Base-by-base conservation (phyloP, 2,888 invertebrate genomes). In the Cheilosia impressa region DNA sequence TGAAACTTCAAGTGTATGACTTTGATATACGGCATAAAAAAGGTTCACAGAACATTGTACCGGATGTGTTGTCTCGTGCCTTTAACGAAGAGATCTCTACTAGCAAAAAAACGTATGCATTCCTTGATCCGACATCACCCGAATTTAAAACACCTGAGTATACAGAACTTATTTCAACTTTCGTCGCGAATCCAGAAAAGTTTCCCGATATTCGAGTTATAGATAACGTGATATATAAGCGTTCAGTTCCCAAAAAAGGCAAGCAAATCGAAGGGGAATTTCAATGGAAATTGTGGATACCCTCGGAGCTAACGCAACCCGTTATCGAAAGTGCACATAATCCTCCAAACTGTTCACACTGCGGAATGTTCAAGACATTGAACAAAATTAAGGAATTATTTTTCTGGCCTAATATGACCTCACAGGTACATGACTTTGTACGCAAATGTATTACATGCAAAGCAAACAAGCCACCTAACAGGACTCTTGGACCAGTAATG, bases 401-500 rank as follows among this genome's bases (percentile, higher is more conserved):
- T 43, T 43, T 3, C 6, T 43, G 43, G 43, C 43, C 43, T 15
- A 43, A 43, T 5, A 43, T 43, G 43, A 43, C 43, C 15, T 43
- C n/a, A n/a, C 43, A 43, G 43, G 43, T 43, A 6, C 43, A 31
- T 9, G 31, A 31, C 31, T 31, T 31, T 31, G 31, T 65, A 1
- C 17, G 24, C 0, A 7, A 65, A 1, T 65, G 65, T 65, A 1
- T 4, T 1, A 19, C 15, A 0, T 66, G 65, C 5, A 66, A 66
- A 53, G 53, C 41, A 6, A 66, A 38, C 7, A 52, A 66, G 6
- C 17, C 52, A 17, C 6, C 66, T 4, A 66, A 66, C 17, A 3
- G 2, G n/a, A 66, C 41, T 1, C 4, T 66, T 1, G 22, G 41
- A 66, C 66, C 66, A 19, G 24, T 24, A 15, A 66, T 66, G 52